A percentile compares a stretch with the other conserved stretches of the same genome.
Evolutionary conservation across 1,140 invertebrate genomes (phyloP).

Genomic region (Rhopalosiphum padi): DNA sequence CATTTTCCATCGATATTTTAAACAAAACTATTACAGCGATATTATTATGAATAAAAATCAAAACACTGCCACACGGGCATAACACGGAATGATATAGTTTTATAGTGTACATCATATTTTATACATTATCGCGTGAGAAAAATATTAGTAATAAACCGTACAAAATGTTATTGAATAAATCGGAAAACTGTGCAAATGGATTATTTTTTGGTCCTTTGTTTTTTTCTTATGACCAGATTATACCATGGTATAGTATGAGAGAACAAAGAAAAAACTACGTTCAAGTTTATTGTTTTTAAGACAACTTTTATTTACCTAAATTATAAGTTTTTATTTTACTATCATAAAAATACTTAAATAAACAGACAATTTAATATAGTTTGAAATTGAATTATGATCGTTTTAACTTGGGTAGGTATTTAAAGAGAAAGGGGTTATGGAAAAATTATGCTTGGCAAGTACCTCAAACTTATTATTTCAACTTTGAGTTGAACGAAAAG

Average conservation of each 20-base stretch:
- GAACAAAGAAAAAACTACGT: background rate
- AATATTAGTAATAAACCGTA: background rate
- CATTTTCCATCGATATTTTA: background rate
- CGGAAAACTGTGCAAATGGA: background rate
- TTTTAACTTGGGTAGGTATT: background rate
- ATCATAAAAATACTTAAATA: background rate
- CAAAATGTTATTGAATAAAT: background rate
- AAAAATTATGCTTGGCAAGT: background rate
- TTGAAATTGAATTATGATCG: background rate
- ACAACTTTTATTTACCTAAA: constrained; percentile 10
- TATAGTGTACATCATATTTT: background rate
- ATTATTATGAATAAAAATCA: background rate
- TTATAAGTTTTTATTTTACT: background rate
- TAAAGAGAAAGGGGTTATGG: background rate
- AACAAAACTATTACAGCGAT: background rate
- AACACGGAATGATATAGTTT: background rate
- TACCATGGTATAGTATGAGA: background rate
- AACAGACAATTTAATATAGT: background rate
- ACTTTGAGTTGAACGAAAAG: background rate
- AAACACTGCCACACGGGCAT: background rate
- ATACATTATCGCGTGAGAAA: background rate
- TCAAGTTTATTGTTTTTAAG: background rate
- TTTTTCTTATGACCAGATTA: background rate
- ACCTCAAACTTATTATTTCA: background rate
- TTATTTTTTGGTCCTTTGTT: background rate